Evolutionary conservation across 2,888 invertebrate species (phyloP).

Genomic region (Agriotes lineatus): DNA sequence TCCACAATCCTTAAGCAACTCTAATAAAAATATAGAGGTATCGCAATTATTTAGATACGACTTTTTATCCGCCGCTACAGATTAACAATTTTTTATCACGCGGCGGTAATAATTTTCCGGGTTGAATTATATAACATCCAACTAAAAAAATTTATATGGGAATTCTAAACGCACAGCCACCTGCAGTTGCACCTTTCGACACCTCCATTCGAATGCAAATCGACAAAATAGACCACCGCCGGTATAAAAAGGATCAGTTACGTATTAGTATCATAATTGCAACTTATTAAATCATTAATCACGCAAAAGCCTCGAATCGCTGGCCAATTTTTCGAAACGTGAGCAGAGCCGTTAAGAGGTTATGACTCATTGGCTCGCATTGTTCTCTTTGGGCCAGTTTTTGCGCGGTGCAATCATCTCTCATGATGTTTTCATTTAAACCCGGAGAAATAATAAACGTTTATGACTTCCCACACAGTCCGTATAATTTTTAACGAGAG

Average conservation of each 20-base stretch:
- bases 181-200: not conserved
- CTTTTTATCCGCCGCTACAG: too few species aligned
- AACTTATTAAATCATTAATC: conserved; percentile 2
- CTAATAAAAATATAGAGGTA: too few species aligned
- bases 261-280: not conserved
- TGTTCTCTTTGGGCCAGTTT: too few species aligned
- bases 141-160: not conserved
- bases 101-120: not conserved
- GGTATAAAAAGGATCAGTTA: conserved; percentile 1
- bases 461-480: not conserved
- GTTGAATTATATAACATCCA: not conserved
- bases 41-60: too few species aligned
- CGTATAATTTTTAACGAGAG: conserved; percentile 1
- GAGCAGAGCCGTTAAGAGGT: too few species aligned
- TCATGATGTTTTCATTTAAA: too few species aligned
- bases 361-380: not conserved
- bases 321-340: too few species aligned
- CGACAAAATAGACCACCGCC: not conserved
- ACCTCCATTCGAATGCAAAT: not conserved
- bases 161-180: not conserved
- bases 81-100: not conserved
- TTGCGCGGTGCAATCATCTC: too few species aligned
- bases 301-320: not conserved
- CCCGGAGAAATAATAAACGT: not conserved
- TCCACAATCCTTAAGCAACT: too few species aligned